Evolutionary conservation across 30 jellyfish, hydroid and myxozoan genomes (phyloP), one percentile per base, ranked within the genome.

Genomic region (Aurelia sp.): DNA sequence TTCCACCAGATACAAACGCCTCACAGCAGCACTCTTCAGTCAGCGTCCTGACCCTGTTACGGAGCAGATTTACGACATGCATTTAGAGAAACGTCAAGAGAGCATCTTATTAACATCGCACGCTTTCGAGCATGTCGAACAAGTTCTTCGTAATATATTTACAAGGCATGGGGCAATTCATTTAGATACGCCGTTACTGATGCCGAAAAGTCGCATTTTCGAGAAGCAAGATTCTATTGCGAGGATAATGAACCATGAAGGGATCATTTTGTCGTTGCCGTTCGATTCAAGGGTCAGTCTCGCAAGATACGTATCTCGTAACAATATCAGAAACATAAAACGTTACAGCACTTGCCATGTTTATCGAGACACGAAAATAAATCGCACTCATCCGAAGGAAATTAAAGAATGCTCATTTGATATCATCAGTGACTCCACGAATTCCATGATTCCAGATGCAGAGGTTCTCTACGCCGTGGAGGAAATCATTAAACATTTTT

Each of bases 361-460:
- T 33, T 93, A 65, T 72, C 94, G 97, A 18, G 91, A 88, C 73
- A 74, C 84, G 52, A 76, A 81, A 59, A 70, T 88, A 11, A 77
- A 68, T 44, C 86, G 98, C 51, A 97, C 96, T 4, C 98, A 93
- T 66, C 98, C 98, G 52, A 84, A 71, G 20, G 97, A 76, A 59
- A 63, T 89, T 13, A 74, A 90, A 91, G 98, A 93, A 74, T 93
- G 98, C 73, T 78, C 98, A 0, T 93, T 93, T 78, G 98, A 93
- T 77, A 88, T 93, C 22, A 81, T 93, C 63, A 74, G 91, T 35
- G 91, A 78, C 24, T 64, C 97, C 12, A 51, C 87, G 17, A 53
- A 67, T 30, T 89, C 90, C 62, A 63, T 88, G 94, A 44, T 93
- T 31, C 94, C 97, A 8, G 96, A 81, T 53, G 93, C 96, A 21